Conservation (phyloP, 2,888 invertebrate genomes). For the Protonemura montana region DNA sequence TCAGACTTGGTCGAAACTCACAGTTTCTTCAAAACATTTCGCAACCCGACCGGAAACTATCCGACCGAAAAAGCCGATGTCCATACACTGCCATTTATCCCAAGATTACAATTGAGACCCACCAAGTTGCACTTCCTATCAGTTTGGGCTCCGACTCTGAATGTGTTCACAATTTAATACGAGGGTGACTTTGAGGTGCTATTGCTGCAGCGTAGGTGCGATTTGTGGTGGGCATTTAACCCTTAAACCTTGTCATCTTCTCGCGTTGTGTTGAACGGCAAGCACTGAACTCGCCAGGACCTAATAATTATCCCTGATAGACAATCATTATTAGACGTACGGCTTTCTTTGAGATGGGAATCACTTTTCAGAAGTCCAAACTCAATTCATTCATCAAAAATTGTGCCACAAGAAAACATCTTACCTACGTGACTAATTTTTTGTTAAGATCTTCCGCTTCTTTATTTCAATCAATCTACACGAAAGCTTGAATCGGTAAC, state of each 20-base stretch:
- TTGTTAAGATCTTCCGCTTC: neutral
- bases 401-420: neutral
- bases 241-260: slow-evolving; percentile 41
- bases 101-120: neutral
- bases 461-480: neutral
- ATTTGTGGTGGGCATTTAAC: slow-evolving; percentile 39
- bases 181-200: neutral
- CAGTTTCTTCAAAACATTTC: neutral
- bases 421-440: no score
- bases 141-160: neutral
- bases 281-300: neutral
- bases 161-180: neutral
- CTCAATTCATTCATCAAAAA: slow-evolving; percentile 26
- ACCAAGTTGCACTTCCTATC: neutral
- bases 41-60: neutral
- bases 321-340: slow-evolving; percentile 40
- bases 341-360: slow-evolving; percentile 31
- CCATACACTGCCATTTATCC: neutral
- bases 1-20: neutral
- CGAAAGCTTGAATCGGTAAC: neutral
- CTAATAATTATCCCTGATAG: slow-evolving; percentile 36
- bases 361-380: slow-evolving; percentile 21
- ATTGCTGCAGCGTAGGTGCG: slow-evolving; percentile 14
- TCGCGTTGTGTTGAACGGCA: slow-evolving; percentile 19
- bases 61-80: neutral